A percentile compares a stretch with the other conserved stretches of the same genome.
Evolutionary conservation across 2,888 invertebrate species (phyloP).

Genomic region (Corythucha ciliata): DNA sequence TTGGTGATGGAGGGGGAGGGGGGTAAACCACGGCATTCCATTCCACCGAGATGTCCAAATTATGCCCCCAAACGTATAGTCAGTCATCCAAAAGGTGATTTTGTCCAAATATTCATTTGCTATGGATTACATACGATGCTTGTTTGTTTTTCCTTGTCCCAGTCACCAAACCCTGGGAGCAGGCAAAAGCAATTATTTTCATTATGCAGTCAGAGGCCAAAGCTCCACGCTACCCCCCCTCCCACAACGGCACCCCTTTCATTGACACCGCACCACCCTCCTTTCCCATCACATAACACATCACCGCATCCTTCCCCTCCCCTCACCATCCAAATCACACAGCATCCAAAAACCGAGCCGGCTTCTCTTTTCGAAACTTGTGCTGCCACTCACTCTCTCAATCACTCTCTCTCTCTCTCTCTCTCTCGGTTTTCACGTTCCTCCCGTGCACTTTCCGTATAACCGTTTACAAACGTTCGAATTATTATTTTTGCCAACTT

Average conservation of each 20-base stretch:
- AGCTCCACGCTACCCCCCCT: constrained; percentile 12
- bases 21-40: background rate
- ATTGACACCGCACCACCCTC: too few species aligned
- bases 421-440: too few species aligned
- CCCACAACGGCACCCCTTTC: background rate
- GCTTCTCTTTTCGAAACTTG: too few species aligned
- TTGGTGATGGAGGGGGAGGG: background rate
- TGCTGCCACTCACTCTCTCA: too few species aligned
- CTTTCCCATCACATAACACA: background rate
- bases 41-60: background rate
- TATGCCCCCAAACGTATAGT: too few species aligned
- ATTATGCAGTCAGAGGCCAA: constrained; percentile 23
- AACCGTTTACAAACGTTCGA: too few species aligned
- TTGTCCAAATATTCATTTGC: constrained; percentile 30
- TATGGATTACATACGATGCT: constrained; percentile 29
- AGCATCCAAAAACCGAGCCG: too few species aligned
- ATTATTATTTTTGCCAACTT: constrained; percentile 26
- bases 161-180: background rate
- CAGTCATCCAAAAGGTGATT: too few species aligned
- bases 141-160: constrained; percentile 11
- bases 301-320: background rate
- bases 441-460: too few species aligned
- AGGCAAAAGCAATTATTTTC: constrained; percentile 30
- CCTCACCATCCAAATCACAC: constrained; percentile 2
- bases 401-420: too few species aligned